A percentile compares a stretch with the other conserved stretches of the same genome.
phyloP scores from a whole-genome alignment of 2,113 vertebrate species.

The Trichomycterus rosablanca region DNA sequence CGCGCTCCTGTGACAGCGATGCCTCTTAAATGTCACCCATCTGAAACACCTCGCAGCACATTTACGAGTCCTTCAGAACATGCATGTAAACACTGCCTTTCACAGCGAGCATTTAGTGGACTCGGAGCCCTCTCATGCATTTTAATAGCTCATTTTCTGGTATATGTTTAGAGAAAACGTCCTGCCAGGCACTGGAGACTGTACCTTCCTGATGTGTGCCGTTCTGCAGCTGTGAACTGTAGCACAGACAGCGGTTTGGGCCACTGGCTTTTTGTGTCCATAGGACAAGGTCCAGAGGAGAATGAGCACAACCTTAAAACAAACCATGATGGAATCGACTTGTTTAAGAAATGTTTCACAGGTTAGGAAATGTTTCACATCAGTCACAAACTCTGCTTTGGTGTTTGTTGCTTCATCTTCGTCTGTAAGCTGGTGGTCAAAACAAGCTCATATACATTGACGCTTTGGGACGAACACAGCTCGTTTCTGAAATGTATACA shows the following conservation, averaged over 20 bases:
- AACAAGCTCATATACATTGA: constrained; percentile 34
- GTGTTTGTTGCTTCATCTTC: too few species aligned
- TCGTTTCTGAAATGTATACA: too few species aligned
- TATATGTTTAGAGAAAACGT: constrained; percentile 32
- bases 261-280: constrained; percentile 24
- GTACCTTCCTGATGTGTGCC: constrained; percentile 29
- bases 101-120: constrained; percentile 18
- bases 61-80: constrained; percentile 24
- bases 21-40: constrained; percentile 28
- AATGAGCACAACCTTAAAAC: constrained; percentile 18
- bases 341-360: constrained; percentile 37
- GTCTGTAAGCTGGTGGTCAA: constrained; percentile 8
- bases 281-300: background rate
- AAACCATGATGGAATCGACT: constrained; percentile 15
- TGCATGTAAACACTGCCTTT: constrained; percentile 33
- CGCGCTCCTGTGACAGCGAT: constrained; percentile 1
- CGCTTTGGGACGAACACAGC: too few species aligned
- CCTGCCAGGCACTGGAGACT: constrained; percentile 17
- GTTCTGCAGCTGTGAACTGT: constrained; percentile 38
- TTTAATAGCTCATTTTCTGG: constrained; percentile 39
- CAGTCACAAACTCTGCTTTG: constrained; percentile 26
- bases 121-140: constrained; percentile 40
- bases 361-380: too few species aligned
- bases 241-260: constrained; percentile 27
- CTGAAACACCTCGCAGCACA: constrained; percentile 4